Percentiles rank a stretch among this genome's conserved stretches.
Evolutionary conservation across 2,888 invertebrate species (phyloP).

Genomic region (Dryobotodes eremita): DNA sequence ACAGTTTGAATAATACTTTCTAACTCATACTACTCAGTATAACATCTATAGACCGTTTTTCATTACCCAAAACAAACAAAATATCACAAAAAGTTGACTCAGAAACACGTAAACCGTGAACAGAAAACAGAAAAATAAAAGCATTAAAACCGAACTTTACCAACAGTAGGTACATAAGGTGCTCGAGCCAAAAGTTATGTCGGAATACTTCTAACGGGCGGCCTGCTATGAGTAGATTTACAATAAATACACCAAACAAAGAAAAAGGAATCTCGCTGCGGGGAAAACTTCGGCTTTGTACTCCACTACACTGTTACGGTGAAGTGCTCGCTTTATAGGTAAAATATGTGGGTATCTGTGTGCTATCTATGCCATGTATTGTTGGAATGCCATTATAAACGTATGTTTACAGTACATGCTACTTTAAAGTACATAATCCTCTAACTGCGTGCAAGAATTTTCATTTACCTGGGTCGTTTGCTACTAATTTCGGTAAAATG

Average conservation of each 20-base stretch:
- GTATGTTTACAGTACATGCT: slow-evolving; percentile 26
- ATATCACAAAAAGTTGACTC: slow-evolving; percentile 39
- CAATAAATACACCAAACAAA: slow-evolving; percentile 91
- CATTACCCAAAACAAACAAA: slow-evolving; percentile 11
- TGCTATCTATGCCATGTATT: slow-evolving; percentile 45
- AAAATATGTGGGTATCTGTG: slow-evolving; percentile 70
- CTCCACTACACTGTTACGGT: slow-evolving; percentile 78
- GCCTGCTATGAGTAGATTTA: slow-evolving; percentile 90
- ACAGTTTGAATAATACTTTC: background rate
- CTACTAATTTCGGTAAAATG: background rate
- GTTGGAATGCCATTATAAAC: slow-evolving; percentile 46
- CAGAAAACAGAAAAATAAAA: slow-evolving; percentile 63
- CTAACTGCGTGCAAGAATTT: slow-evolving; percentile 1
- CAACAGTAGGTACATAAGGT: slow-evolving; percentile 74
- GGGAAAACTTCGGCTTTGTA: slow-evolving; percentile 89
- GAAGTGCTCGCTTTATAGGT: slow-evolving; percentile 75
- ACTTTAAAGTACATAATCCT: slow-evolving; percentile 29
- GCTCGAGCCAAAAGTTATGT: slow-evolving; percentile 88
- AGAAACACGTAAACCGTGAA: slow-evolving; percentile 42
- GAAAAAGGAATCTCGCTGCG: slow-evolving; percentile 90
- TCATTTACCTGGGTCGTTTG: background rate
- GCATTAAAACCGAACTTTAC: slow-evolving; percentile 69
- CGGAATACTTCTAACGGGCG: slow-evolving; percentile 88
- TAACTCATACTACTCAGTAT: background rate
- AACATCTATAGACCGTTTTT: background rate